Conservation (phyloP, 2,113 vertebrate genomes). For the Centrocercus urophasianus region DNA sequence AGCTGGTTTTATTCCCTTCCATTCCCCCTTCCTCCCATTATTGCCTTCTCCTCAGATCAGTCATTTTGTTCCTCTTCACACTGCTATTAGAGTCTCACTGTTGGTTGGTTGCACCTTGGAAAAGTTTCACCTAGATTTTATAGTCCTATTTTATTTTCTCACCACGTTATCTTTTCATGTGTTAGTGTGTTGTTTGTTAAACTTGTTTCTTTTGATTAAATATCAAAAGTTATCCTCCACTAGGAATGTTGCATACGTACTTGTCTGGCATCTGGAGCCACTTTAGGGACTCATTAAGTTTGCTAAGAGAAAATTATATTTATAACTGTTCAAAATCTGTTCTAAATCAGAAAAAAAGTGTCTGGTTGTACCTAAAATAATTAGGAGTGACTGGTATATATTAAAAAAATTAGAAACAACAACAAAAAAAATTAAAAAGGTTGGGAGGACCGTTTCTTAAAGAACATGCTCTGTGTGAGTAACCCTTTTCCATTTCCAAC, state of each 20-base stretch:
- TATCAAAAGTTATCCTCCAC: constrained; percentile 8
- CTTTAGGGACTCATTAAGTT: constrained; percentile 48
- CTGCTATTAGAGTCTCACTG: not conserved
- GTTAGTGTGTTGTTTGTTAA: not conserved
- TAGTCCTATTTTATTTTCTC: not conserved
- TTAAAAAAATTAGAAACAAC: not conserved
- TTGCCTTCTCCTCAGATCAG: not conserved
- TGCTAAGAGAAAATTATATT: constrained; percentile 23
- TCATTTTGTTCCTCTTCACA: not conserved
- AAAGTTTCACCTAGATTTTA: constrained; percentile 7
- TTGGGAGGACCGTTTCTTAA: not conserved
- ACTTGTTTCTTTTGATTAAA: constrained; percentile 55
- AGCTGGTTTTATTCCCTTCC: not conserved
- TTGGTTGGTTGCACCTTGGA: not conserved
- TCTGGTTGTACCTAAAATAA: constrained; percentile 43
- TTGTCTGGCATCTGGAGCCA: constrained; percentile 36
- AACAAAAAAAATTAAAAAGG: not conserved
- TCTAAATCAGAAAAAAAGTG: not conserved
- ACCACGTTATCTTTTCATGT: not conserved
- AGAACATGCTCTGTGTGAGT: not conserved
- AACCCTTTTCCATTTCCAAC: not conserved
- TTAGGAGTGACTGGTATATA: constrained; percentile 30
- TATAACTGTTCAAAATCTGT: constrained; percentile 46
- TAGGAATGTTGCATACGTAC: constrained; percentile 17
- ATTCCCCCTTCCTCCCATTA: not conserved